Conservation (phyloP, 2,888 invertebrate species). For the Theodoxus fluviatilis region DNA sequence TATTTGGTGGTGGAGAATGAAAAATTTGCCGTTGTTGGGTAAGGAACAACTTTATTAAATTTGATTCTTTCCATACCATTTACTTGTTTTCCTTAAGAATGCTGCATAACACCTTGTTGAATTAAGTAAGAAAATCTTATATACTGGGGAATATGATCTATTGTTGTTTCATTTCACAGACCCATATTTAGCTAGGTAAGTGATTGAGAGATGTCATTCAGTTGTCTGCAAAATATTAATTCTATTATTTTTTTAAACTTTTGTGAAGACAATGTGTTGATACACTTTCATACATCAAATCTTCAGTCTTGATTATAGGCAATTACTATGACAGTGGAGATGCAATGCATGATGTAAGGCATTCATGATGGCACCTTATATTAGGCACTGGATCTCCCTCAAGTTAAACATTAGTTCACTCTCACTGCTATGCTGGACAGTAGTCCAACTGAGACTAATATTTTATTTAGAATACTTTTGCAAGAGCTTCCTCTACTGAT, state of each 20-base stretch:
- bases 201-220: background rate
- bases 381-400: too few relatives aligned
- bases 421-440: too few relatives aligned
- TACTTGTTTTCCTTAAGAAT: too few relatives aligned
- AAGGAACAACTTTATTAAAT: slow-evolving; percentile 30
- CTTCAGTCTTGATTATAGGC: too few relatives aligned
- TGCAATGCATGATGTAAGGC: too few relatives aligned
- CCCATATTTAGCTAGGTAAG: too few relatives aligned
- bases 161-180: slow-evolving; percentile 1
- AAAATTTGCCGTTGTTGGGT: slow-evolving; percentile 68
- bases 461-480: background rate
- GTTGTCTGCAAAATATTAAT: background rate
- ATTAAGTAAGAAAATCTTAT: too few relatives aligned
- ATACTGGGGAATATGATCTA: background rate
- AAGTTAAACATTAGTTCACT: too few relatives aligned
- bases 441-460: too few relatives aligned
- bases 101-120: too few relatives aligned
- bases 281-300: background rate
- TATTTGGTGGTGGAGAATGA: slow-evolving; percentile 64
- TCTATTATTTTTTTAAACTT: background rate
- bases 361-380: too few relatives aligned
- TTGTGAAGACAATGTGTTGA: background rate
- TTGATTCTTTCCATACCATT: background rate
- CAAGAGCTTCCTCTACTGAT: slow-evolving; percentile 11
- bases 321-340: too few relatives aligned